phyloP scores from a whole-genome alignment of 2,113 vertebrate genomes.

The Scolopax mira region DNA sequence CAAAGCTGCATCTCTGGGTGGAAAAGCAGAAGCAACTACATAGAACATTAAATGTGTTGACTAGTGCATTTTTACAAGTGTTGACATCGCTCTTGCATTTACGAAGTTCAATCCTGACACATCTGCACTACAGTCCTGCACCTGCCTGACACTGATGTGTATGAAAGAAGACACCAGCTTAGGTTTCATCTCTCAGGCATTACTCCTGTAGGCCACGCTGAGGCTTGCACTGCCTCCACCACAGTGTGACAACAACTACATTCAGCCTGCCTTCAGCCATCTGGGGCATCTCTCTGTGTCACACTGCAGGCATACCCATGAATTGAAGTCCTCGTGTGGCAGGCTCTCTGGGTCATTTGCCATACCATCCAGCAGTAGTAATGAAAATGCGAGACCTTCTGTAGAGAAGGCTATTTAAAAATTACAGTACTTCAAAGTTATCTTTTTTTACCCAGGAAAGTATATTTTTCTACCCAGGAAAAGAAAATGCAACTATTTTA shows the following conservation, averaged over 20 bases:
- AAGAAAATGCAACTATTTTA: not conserved
- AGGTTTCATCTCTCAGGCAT: not conserved
- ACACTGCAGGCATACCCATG: rapidly evolving
- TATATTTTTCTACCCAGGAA: not conserved
- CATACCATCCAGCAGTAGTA: not conserved
- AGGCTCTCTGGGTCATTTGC: not conserved
- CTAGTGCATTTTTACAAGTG: not conserved
- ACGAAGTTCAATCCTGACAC: not conserved
- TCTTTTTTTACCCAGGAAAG: not conserved
- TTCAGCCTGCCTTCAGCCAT: not conserved
- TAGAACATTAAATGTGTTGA: not conserved
- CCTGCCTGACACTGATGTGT: not conserved
- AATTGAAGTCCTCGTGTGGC: not conserved
- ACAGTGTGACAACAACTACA: not conserved
- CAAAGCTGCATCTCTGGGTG: not conserved
- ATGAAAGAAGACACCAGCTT: not conserved
- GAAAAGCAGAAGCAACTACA: not conserved
- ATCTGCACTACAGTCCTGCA: not conserved
- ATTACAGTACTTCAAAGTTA: not conserved
- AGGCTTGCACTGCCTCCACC: not conserved
- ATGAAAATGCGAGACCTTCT: not conserved
- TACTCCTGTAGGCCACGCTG: not conserved
- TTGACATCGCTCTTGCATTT: not conserved
- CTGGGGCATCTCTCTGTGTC: not conserved
- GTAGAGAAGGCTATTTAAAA: not conserved